These are phyloP conservation scores for Pteropus alecto DNA, from an alignment of 2,113 vertebrate genomes.

Conservation along the genomic window DNA sequence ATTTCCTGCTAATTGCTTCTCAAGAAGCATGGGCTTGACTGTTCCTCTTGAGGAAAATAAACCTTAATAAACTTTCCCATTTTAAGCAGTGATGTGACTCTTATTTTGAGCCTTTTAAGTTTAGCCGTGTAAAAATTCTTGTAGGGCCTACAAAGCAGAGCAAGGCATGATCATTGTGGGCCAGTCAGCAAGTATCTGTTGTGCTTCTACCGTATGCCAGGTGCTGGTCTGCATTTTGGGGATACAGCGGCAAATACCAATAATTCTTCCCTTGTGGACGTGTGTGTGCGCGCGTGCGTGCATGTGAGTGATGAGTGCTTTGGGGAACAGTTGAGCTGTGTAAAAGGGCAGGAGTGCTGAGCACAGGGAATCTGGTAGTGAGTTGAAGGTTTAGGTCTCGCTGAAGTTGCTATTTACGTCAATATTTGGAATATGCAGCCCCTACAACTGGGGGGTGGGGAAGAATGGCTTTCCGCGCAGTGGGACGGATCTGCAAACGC, in stretches of 20 bases:
- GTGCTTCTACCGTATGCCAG: neutral
- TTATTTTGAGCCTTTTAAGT: constrained; percentile 42
- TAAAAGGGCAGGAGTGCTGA: neutral
- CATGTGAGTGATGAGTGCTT: neutral
- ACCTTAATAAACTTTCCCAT: constrained; percentile 67
- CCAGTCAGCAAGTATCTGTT: neutral
- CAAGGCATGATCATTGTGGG: neutral
- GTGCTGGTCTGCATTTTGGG: neutral
- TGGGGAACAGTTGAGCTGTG: neutral
- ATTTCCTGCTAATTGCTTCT: constrained; percentile 60
- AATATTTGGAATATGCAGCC: neutral
- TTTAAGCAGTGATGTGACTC: constrained; percentile 54
- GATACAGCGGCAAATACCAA: neutral
- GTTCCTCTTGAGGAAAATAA: constrained; percentile 48
- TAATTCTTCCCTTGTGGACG: neutral
- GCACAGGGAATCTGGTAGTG: neutral
- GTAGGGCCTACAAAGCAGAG: neutral
- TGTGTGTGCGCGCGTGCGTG: rapidly evolving
- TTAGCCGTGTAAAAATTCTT: neutral
- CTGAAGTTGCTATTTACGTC: neutral
- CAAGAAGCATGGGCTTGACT: constrained; percentile 51
- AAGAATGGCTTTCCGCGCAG: neutral
- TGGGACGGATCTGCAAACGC: neutral
- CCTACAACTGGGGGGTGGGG: neutral
- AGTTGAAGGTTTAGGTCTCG: neutral